Conservation (phyloP, 2,888 invertebrate genomes). For the Esperia sulphurella region DNA sequence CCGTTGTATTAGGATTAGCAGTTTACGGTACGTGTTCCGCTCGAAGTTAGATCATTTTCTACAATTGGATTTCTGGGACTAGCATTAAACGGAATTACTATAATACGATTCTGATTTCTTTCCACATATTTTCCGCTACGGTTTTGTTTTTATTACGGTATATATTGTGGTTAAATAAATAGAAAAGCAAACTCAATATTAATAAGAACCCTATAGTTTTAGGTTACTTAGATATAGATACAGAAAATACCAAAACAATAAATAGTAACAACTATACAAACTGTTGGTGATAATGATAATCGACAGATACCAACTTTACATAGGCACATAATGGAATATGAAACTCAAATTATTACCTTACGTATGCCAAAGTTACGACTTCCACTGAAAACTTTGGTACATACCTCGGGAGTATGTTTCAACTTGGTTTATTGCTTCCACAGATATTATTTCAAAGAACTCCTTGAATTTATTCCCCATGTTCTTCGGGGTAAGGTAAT, state of each 20-base stretch:
- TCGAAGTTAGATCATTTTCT: constrained; percentile 3
- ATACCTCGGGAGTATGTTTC: constrained; percentile 65
- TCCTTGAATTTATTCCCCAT: constrained; percentile 65
- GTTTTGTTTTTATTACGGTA: neutral
- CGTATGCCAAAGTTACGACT: constrained; percentile 52
- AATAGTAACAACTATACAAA: too few relatives aligned
- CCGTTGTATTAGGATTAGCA: neutral
- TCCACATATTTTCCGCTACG: neutral
- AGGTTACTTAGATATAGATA: too few relatives aligned
- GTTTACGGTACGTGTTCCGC: constrained; percentile 1
- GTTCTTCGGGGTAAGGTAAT: constrained; percentile 61
- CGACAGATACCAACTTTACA: neutral
- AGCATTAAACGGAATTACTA: neutral
- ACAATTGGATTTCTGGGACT: constrained; percentile 4
- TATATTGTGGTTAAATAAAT: neutral
- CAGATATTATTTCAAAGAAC: constrained; percentile 76
- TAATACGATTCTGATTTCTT: constrained; percentile 3
- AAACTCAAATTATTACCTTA: constrained; percentile 47
- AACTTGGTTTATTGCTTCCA: constrained; percentile 73
- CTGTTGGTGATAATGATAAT: neutral
- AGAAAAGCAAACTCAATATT: too few relatives aligned
- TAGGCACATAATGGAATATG: constrained; percentile 5
- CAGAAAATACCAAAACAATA: too few relatives aligned
- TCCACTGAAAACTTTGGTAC: constrained; percentile 64
- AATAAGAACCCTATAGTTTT: too few relatives aligned